Evolutionary conservation across 2,888 invertebrate species (phyloP).

Genomic region (Pogonocherus hispidulus): DNA sequence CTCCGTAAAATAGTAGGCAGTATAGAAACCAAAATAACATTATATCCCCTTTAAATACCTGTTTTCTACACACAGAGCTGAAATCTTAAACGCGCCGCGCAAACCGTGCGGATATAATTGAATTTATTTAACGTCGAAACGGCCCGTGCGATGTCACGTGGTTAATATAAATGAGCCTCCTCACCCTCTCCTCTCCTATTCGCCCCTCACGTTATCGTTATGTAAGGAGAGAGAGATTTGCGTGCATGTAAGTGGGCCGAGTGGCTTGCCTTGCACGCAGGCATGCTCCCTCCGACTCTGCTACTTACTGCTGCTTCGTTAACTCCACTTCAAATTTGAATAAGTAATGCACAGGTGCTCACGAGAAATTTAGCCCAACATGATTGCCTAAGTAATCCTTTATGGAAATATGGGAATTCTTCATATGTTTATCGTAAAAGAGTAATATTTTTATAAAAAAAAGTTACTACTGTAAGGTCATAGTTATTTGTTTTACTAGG

Average conservation of each 20-base stretch:
- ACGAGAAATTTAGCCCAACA: not conserved
- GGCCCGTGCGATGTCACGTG: constrained; percentile 25
- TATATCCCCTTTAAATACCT: too few species aligned
- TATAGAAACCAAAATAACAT: too few species aligned
- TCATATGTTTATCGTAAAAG: too few species aligned
- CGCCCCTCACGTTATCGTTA: constrained; percentile 40
- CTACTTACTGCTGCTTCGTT: constrained; percentile 5
- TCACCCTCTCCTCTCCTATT: constrained; percentile 37
- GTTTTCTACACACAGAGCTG: too few species aligned
- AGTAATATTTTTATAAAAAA: too few species aligned
- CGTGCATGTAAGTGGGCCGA: constrained; percentile 15
- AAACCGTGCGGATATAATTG: constrained; percentile 31
- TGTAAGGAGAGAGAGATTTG: constrained; percentile 36
- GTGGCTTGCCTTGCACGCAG: constrained; percentile 7
- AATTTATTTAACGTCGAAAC: constrained; percentile 31
- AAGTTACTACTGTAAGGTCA: too few species aligned
- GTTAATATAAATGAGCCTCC: constrained; percentile 28
- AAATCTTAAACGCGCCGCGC: constrained; percentile 15
- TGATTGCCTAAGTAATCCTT: not conserved
- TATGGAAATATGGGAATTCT: not conserved
- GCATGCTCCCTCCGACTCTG: not conserved
- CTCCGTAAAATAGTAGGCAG: too few species aligned
- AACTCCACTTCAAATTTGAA: constrained; percentile 31
- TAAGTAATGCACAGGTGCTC: constrained; percentile 23
- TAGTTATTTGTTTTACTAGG: too few species aligned